Base-by-base conservation (phyloP, 2,113 vertebrate species). In the Geococcyx californianus region DNA sequence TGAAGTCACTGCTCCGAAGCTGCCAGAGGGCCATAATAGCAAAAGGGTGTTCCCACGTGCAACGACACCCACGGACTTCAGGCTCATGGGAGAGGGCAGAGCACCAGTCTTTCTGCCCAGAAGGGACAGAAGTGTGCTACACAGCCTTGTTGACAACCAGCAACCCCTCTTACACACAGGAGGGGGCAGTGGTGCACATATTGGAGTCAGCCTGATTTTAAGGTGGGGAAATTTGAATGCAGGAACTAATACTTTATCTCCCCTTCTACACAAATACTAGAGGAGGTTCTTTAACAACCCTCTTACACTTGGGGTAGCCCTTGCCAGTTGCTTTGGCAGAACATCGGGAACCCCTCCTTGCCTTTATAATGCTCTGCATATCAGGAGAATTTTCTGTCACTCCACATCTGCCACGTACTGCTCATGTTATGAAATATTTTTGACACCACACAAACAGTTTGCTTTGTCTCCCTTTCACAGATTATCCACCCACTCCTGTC, bases 401-500 rank as follows among this genome's bases (percentile, higher is more conserved):
- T 59, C n/a, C 5, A 1, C 60, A 88, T 82, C 72, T 77, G 44
- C 31, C 31, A 23, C 24, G 6, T 5, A 31, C 49, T 44, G 56
- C 54, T 91, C 38, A 42, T 4, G 51, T 69, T 87, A 29, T 25
- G 82, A 94, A 94, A 91, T 70, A 89, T 31, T 80, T 87, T 28
- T 81, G 80, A 87, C 87, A 80, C 54, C 2, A 0, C 42, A 91
- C 81, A 93, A 90, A 87, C 31, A 88, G 42, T 92, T 89, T 85
- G 76, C 52, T 52, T 52, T 72, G 79, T 54, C 83, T 81, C 52
- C 89, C 44, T 84, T 94, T 89, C 82, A 91, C 2, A 94, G 87
- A 84, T 92, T 88, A 95, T 76, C 73, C 49, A 82, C 64, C 78
- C 87, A 87, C 58, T 92, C 68, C 72, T 74, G 58, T 91, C 84